Evolutionary conservation across 2,113 vertebrate species (phyloP).

Genomic region (Eupsittula cactorum): DNA sequence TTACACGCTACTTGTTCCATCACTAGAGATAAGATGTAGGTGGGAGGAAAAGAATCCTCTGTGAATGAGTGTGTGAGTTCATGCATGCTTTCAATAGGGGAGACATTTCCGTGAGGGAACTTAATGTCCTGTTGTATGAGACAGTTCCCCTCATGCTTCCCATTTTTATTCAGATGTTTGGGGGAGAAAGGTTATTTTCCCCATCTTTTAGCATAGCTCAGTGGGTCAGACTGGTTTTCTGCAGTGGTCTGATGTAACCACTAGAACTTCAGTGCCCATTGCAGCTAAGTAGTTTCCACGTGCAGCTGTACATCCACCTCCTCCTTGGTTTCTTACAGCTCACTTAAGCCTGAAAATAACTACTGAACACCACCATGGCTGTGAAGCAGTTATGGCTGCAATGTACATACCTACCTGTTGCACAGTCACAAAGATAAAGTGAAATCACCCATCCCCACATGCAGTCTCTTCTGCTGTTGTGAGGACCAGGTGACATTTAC

Average conservation of each 20-base stretch:
- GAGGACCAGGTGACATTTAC: not conserved
- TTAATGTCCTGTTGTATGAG: not conserved
- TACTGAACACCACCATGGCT: not conserved
- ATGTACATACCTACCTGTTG: not conserved
- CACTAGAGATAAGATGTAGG: rapidly evolving
- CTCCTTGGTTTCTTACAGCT: not conserved
- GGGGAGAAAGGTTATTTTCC: not conserved
- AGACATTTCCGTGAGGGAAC: not conserved
- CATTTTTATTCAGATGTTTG: not conserved
- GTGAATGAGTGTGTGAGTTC: not conserved
- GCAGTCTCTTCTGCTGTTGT: not conserved
- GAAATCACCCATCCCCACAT: not conserved
- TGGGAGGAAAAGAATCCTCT: not conserved
- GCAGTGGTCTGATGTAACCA: not conserved
- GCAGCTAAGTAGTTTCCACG: not conserved
- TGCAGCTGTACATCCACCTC: not conserved
- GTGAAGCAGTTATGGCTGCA: not conserved
- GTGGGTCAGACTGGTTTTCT: not conserved
- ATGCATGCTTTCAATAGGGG: not conserved
- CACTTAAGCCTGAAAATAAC: not conserved
- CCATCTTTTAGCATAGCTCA: not conserved
- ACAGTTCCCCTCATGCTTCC: not conserved
- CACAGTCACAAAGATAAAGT: not conserved
- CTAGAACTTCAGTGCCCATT: not conserved
- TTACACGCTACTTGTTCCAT: not conserved